Evolutionary conservation across 92 coral and sea anemone genomes (phyloP), one percentile per base, ranked within the genome.

Genomic region (Epizoanthus rinbou): DNA sequence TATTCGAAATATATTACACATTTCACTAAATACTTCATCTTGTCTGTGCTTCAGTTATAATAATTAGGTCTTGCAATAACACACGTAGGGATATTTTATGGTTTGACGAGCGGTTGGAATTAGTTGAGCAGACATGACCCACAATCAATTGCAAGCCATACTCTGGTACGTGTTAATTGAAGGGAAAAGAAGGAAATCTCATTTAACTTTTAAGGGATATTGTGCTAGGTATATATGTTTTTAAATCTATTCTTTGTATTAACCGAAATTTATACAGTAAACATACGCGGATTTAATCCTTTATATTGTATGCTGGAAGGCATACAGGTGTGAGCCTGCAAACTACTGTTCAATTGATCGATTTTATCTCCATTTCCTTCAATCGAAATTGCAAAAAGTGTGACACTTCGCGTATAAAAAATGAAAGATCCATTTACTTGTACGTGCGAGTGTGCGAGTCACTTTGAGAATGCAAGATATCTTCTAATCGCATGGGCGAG

Each of bases 21-120:
- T 22, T 78, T 78, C 71, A 78, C 64, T 56, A 57, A 57, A 64
- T 75, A 65, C 80, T 8, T 57, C 80, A 57, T 25, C 45, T 75
- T 75, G 64, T 54, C 47, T 5, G 1, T 59, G 18, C 58, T 31
- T 19, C 45, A 58, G 8, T 10, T 50, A 1, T 50, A 50, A 11
- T 50, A 50, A 50, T 50, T 50, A 3, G 43, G 43, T 50, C 9
- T 0, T 50, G 11, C 35, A 24, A 25, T 31, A 21, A 39, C 22
- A 22, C 21, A 78, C 73, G 17, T 22, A 13, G 58, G 23, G 64
- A 57, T 13, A 17, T 21, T 41, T 62, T 24, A 6, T 16, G 15
- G 0, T 53, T n/a, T 19, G 43, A 35, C 47, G 25, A 24, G 37
- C 10, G 25, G 28, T 76, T 19, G 11, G 8, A 9, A 76, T 60